Evolutionary conservation across 2,113 vertebrate species (phyloP), one percentile per base, ranked within the genome.

Genomic region (Vulpes ferrilata): DNA sequence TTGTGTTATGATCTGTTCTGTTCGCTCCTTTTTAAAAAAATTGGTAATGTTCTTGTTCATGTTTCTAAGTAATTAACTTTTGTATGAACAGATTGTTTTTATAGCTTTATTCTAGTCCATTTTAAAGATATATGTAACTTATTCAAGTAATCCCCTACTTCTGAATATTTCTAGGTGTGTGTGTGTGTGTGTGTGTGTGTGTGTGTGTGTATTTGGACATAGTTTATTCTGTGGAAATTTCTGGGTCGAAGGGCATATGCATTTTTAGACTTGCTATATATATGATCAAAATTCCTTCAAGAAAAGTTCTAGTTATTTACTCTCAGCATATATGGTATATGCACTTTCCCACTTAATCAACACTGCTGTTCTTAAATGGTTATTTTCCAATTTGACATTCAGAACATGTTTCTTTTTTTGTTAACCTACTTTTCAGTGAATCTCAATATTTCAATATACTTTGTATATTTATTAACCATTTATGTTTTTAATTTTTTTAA

Each of bases 51-150:
- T 94, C 11, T 76, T 85, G 0, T 84, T 7, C 30, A 23, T 94
- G 15, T 93, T 90, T 96, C 30, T 22, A 87, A 90, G 57, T 89
- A 87, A 83, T 92, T 86, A 85, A 71, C 32, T 90, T 87, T 90
- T 89, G 5, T 20, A 85, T 86, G 74, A 92, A 95, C 9, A 64
- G 12, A 6, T 65, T 62, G 67, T 88, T 93, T 93, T 91, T 86
- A 96, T 53, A n/a, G 8, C 19, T 88, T 73, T 79, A 78, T 86
- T 95, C 12, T 94, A 86, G 59, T 64, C 53, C 89, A 10, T 95
- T 71, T 93, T 80, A 67, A 92, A 74, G 38, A 86, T 67, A 48
- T 1, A 38, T 90, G 4, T 35, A 55, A 88, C 86, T 51, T 93
- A 57, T 43, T 94, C 17, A 86, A 25, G 67, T 32, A 88, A 1